Conservation (phyloP, 1,140 invertebrate genomes). For the Teleogryllus occipitalis region DNA sequence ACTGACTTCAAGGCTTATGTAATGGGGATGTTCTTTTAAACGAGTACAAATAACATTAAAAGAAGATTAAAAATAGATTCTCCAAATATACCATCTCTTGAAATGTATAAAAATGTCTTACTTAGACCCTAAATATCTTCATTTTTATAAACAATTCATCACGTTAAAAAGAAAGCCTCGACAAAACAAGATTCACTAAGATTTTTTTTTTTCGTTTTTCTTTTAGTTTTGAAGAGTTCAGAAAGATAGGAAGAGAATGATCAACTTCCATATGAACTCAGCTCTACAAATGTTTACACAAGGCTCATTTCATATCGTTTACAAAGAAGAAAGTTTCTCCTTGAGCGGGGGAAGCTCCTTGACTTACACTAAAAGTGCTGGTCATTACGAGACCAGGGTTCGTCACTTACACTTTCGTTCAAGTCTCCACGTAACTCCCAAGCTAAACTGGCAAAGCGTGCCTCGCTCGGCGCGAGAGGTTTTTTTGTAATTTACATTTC, state of each 20-base stretch:
- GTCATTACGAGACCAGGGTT: background rate
- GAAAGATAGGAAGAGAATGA: background rate
- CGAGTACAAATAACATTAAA: no score
- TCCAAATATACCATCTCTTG: no score
- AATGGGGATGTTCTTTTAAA: no score
- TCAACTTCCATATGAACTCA: background rate
- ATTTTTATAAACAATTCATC: no score
- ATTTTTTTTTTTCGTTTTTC: background rate
- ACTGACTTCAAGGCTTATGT: no score
- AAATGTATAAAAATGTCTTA: no score
- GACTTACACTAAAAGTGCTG: background rate
- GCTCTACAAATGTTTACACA: background rate
- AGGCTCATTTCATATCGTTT: background rate
- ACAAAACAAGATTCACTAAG: no score
- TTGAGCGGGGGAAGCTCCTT: background rate
- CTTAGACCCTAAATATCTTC: no score
- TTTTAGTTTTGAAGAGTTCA: background rate
- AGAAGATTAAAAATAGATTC: no score
- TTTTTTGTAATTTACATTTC: no score
- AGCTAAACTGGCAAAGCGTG: background rate
- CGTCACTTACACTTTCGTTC: background rate
- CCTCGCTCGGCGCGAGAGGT: background rate
- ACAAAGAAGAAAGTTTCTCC: background rate
- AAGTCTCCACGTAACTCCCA: background rate
- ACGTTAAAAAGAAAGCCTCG: no score